phyloP scores from a whole-genome alignment of 2,888 invertebrate genomes.

The Crioceris asparagi region DNA sequence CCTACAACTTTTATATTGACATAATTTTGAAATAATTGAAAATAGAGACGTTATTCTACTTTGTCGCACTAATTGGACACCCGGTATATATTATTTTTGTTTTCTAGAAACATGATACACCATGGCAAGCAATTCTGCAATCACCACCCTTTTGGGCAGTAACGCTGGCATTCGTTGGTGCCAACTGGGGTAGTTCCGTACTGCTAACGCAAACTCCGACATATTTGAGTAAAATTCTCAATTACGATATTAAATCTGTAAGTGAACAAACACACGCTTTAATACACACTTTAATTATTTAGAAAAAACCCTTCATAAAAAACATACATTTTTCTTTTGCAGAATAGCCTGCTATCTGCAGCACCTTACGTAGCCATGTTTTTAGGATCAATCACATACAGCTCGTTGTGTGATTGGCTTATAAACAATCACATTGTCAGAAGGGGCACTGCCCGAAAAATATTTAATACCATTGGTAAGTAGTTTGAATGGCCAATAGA shows the following conservation, averaged over 20 bases:
- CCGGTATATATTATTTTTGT: conserved; percentile 7
- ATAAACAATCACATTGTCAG: conserved; percentile 36
- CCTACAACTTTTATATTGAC: too few relatives aligned
- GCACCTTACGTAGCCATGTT: conserved; percentile 66
- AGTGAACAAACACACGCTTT: conserved; percentile 9
- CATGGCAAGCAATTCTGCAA: conserved; percentile 63
- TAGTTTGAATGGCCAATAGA: too few relatives aligned
- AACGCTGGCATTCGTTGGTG: conserved; percentile 58
- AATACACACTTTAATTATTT: background rate
- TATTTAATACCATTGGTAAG: conserved; percentile 46
- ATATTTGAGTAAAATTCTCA: conserved; percentile 62
- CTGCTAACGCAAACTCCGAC: conserved; percentile 71
- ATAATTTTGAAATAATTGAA: too few relatives aligned
- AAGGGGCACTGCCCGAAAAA: conserved; percentile 39
- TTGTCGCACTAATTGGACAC: too few relatives aligned
- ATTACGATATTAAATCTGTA: conserved; percentile 60
- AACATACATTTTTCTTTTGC: conserved; percentile 14
- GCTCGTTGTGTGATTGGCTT: conserved; percentile 51
- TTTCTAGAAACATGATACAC: conserved; percentile 40
- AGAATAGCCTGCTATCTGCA: conserved; percentile 59
- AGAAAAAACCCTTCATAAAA: background rate
- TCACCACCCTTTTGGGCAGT: conserved; percentile 69
- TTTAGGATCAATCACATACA: conserved; percentile 58
- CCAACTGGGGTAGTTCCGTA: conserved; percentile 77
- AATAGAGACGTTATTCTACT: too few relatives aligned